Base-by-base conservation (phyloP, 2,797 vertebrate genomes). In the Onychomys arenicola region DNA sequence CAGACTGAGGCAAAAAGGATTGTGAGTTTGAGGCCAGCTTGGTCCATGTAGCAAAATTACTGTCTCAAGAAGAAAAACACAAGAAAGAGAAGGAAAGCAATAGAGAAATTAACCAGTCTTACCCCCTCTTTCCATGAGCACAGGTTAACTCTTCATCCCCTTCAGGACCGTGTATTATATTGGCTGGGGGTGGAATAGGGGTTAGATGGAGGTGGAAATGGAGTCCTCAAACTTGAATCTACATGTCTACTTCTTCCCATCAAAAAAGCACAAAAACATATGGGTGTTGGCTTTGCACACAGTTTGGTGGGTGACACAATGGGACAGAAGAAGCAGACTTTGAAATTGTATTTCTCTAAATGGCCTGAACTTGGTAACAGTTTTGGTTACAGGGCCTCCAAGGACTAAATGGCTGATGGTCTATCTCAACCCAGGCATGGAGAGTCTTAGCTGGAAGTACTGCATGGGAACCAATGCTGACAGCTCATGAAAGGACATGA, bases 301-400 rank as follows among this genome's bases (percentile, higher is more conserved):
- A 97, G 90, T 97, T 98, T 69, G 63, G 83, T 89, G 78, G 84
- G 69, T 0, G 40, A 80, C 43, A 90, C 13, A 27, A 92, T 16
- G 46, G 93, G 65, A 75, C 55, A 75, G 55, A 95, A 89, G 52
- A 71, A 10, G 76, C 76, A 86, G 77, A 86, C 59, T 21, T 67
- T 4, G 80, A 32, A 37, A n/a, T 82, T 90, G 49, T 8, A 55
- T 92, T 96, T 90, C 87, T 95, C 83, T 76, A 77, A 92, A 46
- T 21, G 27, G 37, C 61, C 86, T 82, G 40, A 89, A 65, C 63
- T 83, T 40, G 77, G 89, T 57, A 90, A 34, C 40, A 43, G 0
- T 93, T 95, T 92, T 95, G 82, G 83, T 91, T 21, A 17, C 25
- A 87, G 78, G 73, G 46, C n/a, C 83, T 91, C 90, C 89, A 59